Percentiles rank a stretch among this genome's conserved stretches.
phyloP scores from a whole-genome alignment of 2,113 vertebrate species.

The Crypturellus undulatus region DNA sequence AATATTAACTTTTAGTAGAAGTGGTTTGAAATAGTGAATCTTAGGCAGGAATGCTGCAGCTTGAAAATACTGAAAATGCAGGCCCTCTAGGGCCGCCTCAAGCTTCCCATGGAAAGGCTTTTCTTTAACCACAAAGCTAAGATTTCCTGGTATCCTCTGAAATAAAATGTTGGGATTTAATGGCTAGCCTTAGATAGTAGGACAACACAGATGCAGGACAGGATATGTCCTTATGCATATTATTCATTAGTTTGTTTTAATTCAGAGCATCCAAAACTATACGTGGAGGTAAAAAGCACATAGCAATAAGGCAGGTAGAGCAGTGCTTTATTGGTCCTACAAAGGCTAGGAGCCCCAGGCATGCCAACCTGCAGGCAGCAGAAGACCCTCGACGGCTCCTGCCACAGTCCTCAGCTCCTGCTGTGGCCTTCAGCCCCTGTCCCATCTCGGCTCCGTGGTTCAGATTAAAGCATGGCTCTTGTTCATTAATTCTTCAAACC shows the following conservation, averaged over 20 bases:
- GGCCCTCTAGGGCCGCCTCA: background rate
- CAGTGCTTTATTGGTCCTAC: slow-evolving; percentile 42
- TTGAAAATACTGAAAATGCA: background rate
- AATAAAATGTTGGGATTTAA: background rate
- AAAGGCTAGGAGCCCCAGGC: slow-evolving; percentile 5
- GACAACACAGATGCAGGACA: background rate
- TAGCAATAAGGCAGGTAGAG: background rate
- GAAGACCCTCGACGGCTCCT: background rate
- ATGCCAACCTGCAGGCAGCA: background rate
- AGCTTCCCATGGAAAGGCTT: background rate
- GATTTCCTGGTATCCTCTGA: background rate
- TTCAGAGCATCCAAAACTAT: background rate
- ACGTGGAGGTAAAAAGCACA: background rate
- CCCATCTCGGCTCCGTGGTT: background rate
- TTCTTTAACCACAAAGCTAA: background rate
- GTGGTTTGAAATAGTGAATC: background rate
- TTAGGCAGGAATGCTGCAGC: background rate
- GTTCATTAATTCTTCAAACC: background rate
- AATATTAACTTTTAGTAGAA: background rate
- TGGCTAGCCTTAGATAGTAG: background rate
- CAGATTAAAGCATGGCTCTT: background rate
- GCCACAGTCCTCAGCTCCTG: background rate
- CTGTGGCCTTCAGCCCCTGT: background rate
- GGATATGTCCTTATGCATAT: background rate
- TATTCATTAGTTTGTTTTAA: slow-evolving; percentile 6